Conservation (phyloP, 2,888 invertebrate species). For the Apamea crenata region DNA sequence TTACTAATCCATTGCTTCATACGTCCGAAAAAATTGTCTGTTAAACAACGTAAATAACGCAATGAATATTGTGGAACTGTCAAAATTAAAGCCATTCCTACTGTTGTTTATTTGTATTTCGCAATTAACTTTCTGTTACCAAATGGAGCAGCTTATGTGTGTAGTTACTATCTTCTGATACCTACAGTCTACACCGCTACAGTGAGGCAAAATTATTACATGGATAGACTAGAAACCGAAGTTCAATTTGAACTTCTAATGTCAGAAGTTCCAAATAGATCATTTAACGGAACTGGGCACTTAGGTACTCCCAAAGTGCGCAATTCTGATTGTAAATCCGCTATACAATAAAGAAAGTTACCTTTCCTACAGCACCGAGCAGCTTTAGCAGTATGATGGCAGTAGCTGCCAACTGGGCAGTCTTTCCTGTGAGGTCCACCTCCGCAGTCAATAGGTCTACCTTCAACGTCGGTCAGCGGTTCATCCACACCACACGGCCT, state of each 20-base stretch:
- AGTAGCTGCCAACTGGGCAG: slow-evolving; percentile 96
- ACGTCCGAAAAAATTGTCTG: no score
- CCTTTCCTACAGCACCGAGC: slow-evolving; percentile 96
- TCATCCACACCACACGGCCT: slow-evolving; percentile 95
- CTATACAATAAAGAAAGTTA: slow-evolving; percentile 70
- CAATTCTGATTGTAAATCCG: not conserved
- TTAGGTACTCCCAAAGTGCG: not conserved
- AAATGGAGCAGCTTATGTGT: not conserved
- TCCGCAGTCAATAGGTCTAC: slow-evolving; percentile 94
- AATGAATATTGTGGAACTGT: no score
- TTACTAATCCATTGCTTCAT: no score
- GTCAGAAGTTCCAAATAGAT: not conserved
- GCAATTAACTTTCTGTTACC: no score
- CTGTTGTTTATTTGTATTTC: no score
- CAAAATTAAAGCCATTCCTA: no score
- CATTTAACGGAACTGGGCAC: not conserved
- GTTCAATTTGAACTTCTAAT: not conserved
- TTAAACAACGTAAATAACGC: no score
- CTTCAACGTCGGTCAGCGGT: slow-evolving; percentile 92
- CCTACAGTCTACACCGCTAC: not conserved
- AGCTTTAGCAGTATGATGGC: slow-evolving; percentile 95
- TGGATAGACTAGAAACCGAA: no score
- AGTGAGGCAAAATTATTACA: not conserved
- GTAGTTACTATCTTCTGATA: not conserved
- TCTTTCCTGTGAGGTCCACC: slow-evolving; percentile 94